These are phyloP conservation scores for Boloria selene DNA, from an alignment of 2,888 invertebrate species.

Conservation along the genomic window DNA sequence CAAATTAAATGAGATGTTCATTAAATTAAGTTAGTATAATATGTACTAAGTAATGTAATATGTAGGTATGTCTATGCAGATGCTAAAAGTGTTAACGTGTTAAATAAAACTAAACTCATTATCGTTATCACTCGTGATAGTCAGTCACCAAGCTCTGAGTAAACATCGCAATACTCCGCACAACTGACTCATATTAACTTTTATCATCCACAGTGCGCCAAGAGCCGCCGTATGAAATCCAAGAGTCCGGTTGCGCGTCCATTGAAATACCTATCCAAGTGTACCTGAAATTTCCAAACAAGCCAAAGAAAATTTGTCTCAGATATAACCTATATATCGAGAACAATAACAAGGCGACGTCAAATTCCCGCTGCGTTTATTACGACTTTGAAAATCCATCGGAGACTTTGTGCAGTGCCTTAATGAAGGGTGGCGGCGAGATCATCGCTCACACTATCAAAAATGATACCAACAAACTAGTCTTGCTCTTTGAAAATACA, in stretches of 20 bases:
- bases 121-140: slow-evolving; percentile 63
- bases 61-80: slow-evolving; percentile 3
- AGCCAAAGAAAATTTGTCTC: slow-evolving; percentile 72
- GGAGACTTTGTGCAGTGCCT: slow-evolving; percentile 62
- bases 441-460: slow-evolving; percentile 58
- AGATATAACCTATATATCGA: slow-evolving; percentile 72
- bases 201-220: slow-evolving; percentile 66
- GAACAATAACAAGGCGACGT: slow-evolving; percentile 63
- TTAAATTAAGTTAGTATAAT: too few relatives aligned
- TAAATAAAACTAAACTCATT: slow-evolving; percentile 53
- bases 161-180: slow-evolving; percentile 49
- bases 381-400: slow-evolving; percentile 74
- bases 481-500: slow-evolving; percentile 56
- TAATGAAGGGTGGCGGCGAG: slow-evolving; percentile 73
- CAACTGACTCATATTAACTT: slow-evolving; percentile 35
- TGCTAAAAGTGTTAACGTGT: slow-evolving; percentile 38
- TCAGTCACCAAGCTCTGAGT: slow-evolving; percentile 43
- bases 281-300: slow-evolving; percentile 71
- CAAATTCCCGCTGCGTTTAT: slow-evolving; percentile 68
- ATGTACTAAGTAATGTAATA: too few relatives aligned
- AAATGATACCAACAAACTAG: slow-evolving; percentile 48
- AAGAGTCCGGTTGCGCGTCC: slow-evolving; percentile 75
- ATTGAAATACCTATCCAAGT: slow-evolving; percentile 77
- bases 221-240: slow-evolving; percentile 79
- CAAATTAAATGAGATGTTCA: too few relatives aligned